Conservation (phyloP, 2,888 invertebrate genomes). For the Orchesellides sinensis region DNA sequence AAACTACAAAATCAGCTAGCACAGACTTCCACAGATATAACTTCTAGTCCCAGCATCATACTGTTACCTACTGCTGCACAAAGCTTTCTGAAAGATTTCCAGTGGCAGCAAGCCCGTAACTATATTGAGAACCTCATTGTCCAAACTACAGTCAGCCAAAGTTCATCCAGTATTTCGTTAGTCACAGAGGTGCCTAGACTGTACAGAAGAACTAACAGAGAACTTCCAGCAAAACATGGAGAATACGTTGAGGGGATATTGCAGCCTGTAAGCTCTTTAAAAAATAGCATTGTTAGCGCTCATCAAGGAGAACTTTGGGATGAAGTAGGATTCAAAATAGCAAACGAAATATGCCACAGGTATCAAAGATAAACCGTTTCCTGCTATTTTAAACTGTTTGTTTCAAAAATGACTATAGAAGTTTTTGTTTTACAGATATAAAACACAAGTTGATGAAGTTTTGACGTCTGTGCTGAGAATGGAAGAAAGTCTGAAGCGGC, state of each 20-base stretch:
- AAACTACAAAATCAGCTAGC: conserved; percentile 58
- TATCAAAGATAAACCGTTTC: conserved; percentile 7
- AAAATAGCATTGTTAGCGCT: conserved; percentile 31
- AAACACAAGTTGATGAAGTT: conserved; percentile 86
- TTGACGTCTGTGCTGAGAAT: conserved; percentile 95
- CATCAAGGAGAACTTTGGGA: conserved; percentile 70
- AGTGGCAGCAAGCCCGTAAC: conserved; percentile 63
- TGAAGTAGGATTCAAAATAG: conserved; percentile 62
- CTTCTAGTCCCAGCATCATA: conserved; percentile 31
- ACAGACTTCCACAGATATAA: neutral
- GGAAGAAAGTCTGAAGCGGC: conserved; percentile 93
- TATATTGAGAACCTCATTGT: conserved; percentile 65
- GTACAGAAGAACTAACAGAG: conserved; percentile 94
- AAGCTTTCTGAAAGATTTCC: conserved; percentile 62
- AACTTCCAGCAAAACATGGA: conserved; percentile 88
- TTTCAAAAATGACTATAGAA: no score
- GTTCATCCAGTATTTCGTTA: conserved; percentile 65
- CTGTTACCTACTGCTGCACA: conserved; percentile 7
- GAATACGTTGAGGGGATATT: conserved; percentile 83
- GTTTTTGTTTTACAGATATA: conserved; percentile 76
- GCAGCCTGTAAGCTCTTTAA: conserved; percentile 64
- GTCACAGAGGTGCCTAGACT: conserved; percentile 95
- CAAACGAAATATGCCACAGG: conserved; percentile 63
- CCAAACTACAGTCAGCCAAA: conserved; percentile 64
- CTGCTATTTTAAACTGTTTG: neutral